Percentiles rank a stretch among this genome's conserved stretches.
phyloP scores from a whole-genome alignment of 2,888 invertebrate genomes.

The Silvanus unidentatus region DNA sequence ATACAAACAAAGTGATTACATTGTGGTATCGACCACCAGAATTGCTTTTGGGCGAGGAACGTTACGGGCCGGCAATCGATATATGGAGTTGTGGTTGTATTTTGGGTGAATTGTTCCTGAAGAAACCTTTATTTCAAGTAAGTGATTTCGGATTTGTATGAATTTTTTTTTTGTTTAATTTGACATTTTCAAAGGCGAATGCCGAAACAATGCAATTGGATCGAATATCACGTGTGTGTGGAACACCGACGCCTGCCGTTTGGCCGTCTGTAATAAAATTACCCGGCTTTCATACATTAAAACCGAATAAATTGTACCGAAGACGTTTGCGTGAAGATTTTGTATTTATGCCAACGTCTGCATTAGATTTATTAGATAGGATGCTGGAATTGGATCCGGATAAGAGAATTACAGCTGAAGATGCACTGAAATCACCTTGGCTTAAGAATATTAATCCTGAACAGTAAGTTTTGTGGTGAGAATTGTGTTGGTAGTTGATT shows the following conservation, averaged over 20 bases:
- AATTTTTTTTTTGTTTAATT: constrained; percentile 5
- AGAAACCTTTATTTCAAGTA: constrained; percentile 93
- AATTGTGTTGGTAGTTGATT: constrained; percentile 6
- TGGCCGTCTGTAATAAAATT: constrained; percentile 95
- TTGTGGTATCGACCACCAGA: constrained; percentile 99
- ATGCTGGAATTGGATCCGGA: constrained; percentile 97
- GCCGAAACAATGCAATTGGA: constrained; percentile 91
- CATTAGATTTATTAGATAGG: constrained; percentile 85
- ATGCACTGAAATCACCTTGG: constrained; percentile 90
- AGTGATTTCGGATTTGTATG: constrained; percentile 17
- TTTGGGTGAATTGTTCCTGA: constrained; percentile 92
- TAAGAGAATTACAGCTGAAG: constrained; percentile 87
- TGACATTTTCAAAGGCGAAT: constrained; percentile 61
- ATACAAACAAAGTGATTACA: constrained; percentile 98
- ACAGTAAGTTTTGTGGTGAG: constrained; percentile 78
- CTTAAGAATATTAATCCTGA: constrained; percentile 85
- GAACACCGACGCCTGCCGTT: constrained; percentile 90
- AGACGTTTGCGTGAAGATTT: constrained; percentile 89
- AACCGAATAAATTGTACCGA: constrained; percentile 85
- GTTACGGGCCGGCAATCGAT: constrained; percentile 95
- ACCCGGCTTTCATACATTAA: constrained; percentile 85
- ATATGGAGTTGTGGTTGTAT: constrained; percentile 99
- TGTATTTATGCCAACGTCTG: constrained; percentile 81
- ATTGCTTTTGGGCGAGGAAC: constrained; percentile 90
- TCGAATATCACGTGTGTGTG: constrained; percentile 89